These are phyloP conservation scores for Rattus rattus DNA, from an alignment of 2,113 vertebrate species.

Conservation along the genomic window DNA sequence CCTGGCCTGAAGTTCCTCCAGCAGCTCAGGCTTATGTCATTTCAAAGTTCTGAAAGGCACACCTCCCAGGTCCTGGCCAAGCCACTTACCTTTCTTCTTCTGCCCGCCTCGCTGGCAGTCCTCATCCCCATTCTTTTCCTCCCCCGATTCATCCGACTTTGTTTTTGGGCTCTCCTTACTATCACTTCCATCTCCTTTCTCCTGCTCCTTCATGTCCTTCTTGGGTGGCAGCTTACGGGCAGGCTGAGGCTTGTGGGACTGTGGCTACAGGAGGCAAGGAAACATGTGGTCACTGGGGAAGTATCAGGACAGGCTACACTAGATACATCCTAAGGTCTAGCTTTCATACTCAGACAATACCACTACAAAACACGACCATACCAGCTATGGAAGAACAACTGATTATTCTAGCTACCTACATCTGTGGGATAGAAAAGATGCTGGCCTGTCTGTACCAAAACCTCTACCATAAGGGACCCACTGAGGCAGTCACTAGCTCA, in stretches of 20 bases:
- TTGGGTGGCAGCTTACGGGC: conserved; percentile 90
- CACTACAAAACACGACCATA: not conserved
- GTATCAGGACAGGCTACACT: not conserved
- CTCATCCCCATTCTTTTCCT: conserved; percentile 96
- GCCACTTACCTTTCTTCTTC: conserved; percentile 94
- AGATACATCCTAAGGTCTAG: not conserved
- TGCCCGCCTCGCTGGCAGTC: conserved; percentile 94
- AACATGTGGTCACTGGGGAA: not conserved
- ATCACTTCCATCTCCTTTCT: conserved; percentile 94
- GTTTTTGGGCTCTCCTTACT: conserved; percentile 96
- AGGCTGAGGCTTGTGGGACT: conserved; percentile 86
- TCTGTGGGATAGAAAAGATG: not conserved
- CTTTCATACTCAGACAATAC: not conserved
- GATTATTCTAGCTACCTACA: not conserved
- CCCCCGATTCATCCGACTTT: conserved; percentile 96
- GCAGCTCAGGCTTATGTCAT: not conserved
- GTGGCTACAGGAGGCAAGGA: conserved; percentile 71
- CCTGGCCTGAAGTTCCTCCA: not conserved
- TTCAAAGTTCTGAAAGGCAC: not conserved
- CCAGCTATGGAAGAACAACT: not conserved
- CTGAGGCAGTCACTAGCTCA: not conserved
- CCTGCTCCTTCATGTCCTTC: conserved; percentile 95
- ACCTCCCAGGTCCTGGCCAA: not conserved
- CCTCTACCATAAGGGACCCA: not conserved
- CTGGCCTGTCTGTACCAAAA: not conserved